Conservation (phyloP, 53 echinoderm and acorn worm species). For the Apostichopus leukothele region DNA sequence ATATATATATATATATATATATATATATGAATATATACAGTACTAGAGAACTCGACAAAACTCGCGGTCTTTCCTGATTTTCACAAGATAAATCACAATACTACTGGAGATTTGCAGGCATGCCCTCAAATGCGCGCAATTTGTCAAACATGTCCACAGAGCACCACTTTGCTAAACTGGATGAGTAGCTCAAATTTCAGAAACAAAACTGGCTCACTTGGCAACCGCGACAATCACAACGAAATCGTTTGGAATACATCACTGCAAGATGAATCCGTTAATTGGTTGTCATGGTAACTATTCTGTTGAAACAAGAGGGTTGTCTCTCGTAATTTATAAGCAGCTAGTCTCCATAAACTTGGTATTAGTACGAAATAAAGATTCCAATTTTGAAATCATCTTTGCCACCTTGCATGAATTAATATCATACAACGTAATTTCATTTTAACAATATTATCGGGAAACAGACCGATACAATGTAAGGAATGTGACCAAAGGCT, state of each 20-base stretch:
- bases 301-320: slow-evolving; percentile 9
- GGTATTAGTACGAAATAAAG: background rate
- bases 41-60: too few relatives aligned
- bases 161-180: slow-evolving; percentile 9
- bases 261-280: slow-evolving; percentile 3
- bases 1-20: too few relatives aligned
- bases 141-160: slow-evolving; percentile 12
- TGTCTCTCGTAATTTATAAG: background rate
- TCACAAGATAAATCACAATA: background rate
- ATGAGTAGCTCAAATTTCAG: slow-evolving; percentile 25
- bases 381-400: too few relatives aligned
- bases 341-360: background rate
- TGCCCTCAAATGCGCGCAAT: background rate
- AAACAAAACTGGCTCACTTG: slow-evolving; percentile 31
- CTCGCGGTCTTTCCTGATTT: background rate
- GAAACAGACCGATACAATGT: too few relatives aligned
- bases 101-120: background rate
- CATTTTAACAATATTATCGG: too few relatives aligned
- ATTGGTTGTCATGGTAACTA: background rate
- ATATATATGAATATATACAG: too few relatives aligned
- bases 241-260: slow-evolving; percentile 6
- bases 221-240: slow-evolving; percentile 25
- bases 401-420: too few relatives aligned
- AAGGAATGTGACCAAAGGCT: too few relatives aligned
- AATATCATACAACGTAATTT: too few relatives aligned